Evolutionary conservation across 2,888 invertebrate genomes (phyloP).

Genomic region (Gerris lacustris): DNA sequence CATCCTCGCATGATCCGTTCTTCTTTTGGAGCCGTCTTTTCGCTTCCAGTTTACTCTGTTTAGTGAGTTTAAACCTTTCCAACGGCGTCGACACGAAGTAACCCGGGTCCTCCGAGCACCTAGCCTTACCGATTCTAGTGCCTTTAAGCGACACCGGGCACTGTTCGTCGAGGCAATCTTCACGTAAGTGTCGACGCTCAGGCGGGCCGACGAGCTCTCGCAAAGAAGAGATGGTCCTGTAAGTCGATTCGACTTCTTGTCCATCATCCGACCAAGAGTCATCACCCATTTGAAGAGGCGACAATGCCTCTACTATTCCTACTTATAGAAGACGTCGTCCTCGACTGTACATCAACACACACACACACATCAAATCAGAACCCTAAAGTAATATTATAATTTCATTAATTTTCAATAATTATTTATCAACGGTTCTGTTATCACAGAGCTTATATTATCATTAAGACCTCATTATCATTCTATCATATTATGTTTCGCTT

Average conservation of each 20-base stretch:
- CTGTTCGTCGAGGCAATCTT: background rate
- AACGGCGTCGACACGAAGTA: background rate
- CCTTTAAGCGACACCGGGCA: background rate
- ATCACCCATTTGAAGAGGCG: background rate
- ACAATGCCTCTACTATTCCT: too few relatives aligned
- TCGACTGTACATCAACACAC: too few relatives aligned
- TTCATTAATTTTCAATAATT: too few relatives aligned
- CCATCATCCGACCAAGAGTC: background rate
- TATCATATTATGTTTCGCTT: too few relatives aligned
- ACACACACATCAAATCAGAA: too few relatives aligned
- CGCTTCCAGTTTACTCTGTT: background rate
- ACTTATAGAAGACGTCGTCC: too few relatives aligned
- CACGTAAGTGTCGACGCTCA: background rate
- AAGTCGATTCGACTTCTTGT: background rate
- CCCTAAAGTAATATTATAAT: too few relatives aligned
- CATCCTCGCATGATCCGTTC: too few relatives aligned
- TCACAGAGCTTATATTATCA: too few relatives aligned
- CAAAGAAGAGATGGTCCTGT: slow-evolving; percentile 5
- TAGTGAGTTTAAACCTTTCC: background rate
- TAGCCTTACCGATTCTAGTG: background rate
- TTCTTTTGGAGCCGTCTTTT: too few relatives aligned
- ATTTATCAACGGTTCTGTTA: too few relatives aligned
- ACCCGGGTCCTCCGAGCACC: background rate
- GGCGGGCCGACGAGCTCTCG: slow-evolving; percentile 9
- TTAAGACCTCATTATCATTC: too few relatives aligned